Percentiles rank a stretch among this genome's conserved stretches.
These are phyloP conservation scores for Drosophila acutilabella DNA, from an alignment of 2,888 invertebrate species.

Conservation along the genomic window DNA sequence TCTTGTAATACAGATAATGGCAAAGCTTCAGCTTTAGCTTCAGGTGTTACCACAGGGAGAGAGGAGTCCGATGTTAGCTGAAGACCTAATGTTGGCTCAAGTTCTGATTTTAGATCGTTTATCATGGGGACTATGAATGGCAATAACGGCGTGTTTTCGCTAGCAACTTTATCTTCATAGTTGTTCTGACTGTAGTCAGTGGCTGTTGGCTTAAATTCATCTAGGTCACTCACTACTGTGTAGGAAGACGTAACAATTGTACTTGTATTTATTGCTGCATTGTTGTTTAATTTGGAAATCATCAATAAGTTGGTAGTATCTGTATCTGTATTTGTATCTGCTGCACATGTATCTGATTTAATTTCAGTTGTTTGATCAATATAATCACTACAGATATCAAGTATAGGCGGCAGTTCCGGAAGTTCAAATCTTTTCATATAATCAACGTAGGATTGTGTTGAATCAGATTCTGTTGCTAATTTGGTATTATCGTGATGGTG, in stretches of 20 bases:
- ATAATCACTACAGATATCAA: slow-evolving; percentile 34
- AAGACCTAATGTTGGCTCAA: background rate
- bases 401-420: slow-evolving; percentile 61
- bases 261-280: slow-evolving; percentile 3
- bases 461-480: background rate
- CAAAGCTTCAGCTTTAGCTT: background rate
- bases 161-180: background rate
- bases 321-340: background rate
- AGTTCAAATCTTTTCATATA: slow-evolving; percentile 76
- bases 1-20: background rate
- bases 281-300: background rate
- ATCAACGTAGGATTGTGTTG: slow-evolving; percentile 61
- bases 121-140: background rate
- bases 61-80: background rate
- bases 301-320: background rate
- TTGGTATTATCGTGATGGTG: background rate
- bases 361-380: background rate
- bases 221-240: background rate
- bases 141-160: background rate
- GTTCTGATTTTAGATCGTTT: background rate
- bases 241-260: slow-evolving; percentile 2
- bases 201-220: background rate
- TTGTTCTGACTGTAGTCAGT: background rate
- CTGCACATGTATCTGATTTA: background rate
- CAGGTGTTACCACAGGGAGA: background rate